These are phyloP conservation scores for Bovichtus diacanthus DNA, from an alignment of 2,797 vertebrate genomes.

Conservation along the genomic window DNA sequence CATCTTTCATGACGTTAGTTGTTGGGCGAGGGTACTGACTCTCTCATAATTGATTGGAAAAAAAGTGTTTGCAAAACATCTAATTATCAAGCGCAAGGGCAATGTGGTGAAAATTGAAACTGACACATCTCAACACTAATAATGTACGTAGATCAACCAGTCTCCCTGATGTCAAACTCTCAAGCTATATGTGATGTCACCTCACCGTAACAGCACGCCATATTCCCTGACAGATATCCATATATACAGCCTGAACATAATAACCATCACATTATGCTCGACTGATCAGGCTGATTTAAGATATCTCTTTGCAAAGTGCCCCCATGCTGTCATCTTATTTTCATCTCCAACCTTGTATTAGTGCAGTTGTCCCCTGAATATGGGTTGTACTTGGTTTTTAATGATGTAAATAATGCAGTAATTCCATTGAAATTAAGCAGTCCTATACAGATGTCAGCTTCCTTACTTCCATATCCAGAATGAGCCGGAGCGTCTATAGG, in stretches of 20 bases:
- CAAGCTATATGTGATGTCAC: conserved; percentile 53
- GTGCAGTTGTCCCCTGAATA: conserved; percentile 65
- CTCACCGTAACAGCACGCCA: conserved; percentile 57
- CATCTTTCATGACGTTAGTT: background rate
- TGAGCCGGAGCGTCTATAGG: conserved; percentile 72
- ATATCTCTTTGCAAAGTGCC: conserved; percentile 39
- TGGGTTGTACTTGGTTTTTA: conserved; percentile 66
- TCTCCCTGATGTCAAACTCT: conserved; percentile 55
- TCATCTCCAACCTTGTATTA: conserved; percentile 67
- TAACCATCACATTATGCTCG: conserved; percentile 64
- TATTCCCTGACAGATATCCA: conserved; percentile 63
- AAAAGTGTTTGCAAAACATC: conserved; percentile 22
- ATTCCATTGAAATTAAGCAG: conserved; percentile 67
- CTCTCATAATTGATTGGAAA: background rate
- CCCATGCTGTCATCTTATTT: conserved; percentile 69
- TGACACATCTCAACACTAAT: conserved; percentile 31
- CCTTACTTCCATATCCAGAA: conserved; percentile 47
- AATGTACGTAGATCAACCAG: conserved; percentile 41
- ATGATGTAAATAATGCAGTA: conserved; percentile 74
- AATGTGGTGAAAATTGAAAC: conserved; percentile 22
- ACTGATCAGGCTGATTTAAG: conserved; percentile 63
- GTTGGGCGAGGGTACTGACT: background rate
- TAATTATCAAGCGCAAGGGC: conserved; percentile 2
- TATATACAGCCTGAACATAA: conserved; percentile 52
- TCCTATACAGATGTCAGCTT: conserved; percentile 39